Conservation (phyloP, 2,888 invertebrate genomes). For the Amphimallon solstitiale region DNA sequence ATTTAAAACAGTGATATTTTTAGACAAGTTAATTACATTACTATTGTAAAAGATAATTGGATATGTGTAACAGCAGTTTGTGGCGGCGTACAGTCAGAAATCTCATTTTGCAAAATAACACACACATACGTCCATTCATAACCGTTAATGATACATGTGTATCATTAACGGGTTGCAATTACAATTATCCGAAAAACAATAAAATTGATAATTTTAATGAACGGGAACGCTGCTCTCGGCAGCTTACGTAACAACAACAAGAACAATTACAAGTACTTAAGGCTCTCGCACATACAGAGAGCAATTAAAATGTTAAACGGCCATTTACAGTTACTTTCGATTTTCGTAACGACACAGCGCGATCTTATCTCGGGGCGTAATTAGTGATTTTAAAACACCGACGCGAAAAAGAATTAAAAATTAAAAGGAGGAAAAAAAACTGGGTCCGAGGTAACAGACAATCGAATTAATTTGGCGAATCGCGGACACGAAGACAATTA, state of each 20-base stretch:
- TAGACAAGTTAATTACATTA: slow-evolving; percentile 6
- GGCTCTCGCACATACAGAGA: background rate
- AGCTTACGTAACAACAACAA: slow-evolving; percentile 7
- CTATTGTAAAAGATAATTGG: slow-evolving; percentile 21
- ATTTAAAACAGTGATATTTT: background rate
- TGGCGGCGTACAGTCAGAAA: background rate
- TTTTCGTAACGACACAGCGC: slow-evolving; percentile 31
- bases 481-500: background rate
- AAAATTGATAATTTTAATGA: slow-evolving; percentile 31
- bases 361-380: slow-evolving; percentile 32
- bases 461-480: slow-evolving; percentile 21
- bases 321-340: slow-evolving; percentile 35
- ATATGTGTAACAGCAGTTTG: background rate
- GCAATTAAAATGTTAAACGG: slow-evolving; percentile 31
- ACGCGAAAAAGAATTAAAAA: too few species aligned
- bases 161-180: slow-evolving; percentile 20
- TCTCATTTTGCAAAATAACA: slow-evolving; percentile 16
- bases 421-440: slow-evolving; percentile 8
- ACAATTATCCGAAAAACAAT: slow-evolving; percentile 33
- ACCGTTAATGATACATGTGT: background rate
- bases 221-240: slow-evolving; percentile 1
- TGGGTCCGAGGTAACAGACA: slow-evolving; percentile 8
- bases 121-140: slow-evolving; percentile 3
- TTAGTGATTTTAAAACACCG: slow-evolving; percentile 28
- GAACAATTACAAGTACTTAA: too few species aligned